Percentiles rank a stretch among this genome's conserved stretches.
phyloP scores from a whole-genome alignment of 1,140 invertebrate genomes.

The Platorchestia sp. region DNA sequence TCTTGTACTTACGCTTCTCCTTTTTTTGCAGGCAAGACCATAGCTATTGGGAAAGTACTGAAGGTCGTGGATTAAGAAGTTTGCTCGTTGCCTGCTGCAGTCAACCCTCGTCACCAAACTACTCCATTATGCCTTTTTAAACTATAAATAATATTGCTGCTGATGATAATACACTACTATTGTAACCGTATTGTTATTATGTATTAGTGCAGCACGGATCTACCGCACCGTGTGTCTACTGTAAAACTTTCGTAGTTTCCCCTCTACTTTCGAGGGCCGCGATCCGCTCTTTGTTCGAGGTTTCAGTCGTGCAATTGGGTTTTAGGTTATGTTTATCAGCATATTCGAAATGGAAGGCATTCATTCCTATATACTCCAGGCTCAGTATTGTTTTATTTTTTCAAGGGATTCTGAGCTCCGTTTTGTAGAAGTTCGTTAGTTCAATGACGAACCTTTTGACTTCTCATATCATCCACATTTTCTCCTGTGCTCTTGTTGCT shows the following conservation, averaged over 20 bases:
- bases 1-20: neutral
- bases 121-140: conserved; percentile 55
- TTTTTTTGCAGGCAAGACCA: conserved; percentile 55
- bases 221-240: conserved; percentile 32
- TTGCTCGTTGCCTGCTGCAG: conserved; percentile 34
- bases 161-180: conserved; percentile 53
- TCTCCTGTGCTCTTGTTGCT: conserved; percentile 18
- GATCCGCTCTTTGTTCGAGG: neutral
- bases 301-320: neutral
- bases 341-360: neutral
- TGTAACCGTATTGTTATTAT: conserved; percentile 50
- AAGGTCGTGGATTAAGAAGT: conserved; percentile 57
- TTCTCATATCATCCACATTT: neutral
- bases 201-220: conserved; percentile 18
- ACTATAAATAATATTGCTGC: conserved; percentile 54
- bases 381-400: neutral
- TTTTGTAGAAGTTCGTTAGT: neutral
- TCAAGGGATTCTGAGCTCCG: neutral
- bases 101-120: conserved; percentile 39
- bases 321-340: neutral
- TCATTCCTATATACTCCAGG: neutral
- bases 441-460: neutral
- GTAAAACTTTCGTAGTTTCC: neutral
- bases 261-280: neutral
- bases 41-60: conserved; percentile 52